These are phyloP conservation scores for Metellina segmentata DNA, from an alignment of 2,888 invertebrate species.

Conservation along the genomic window DNA sequence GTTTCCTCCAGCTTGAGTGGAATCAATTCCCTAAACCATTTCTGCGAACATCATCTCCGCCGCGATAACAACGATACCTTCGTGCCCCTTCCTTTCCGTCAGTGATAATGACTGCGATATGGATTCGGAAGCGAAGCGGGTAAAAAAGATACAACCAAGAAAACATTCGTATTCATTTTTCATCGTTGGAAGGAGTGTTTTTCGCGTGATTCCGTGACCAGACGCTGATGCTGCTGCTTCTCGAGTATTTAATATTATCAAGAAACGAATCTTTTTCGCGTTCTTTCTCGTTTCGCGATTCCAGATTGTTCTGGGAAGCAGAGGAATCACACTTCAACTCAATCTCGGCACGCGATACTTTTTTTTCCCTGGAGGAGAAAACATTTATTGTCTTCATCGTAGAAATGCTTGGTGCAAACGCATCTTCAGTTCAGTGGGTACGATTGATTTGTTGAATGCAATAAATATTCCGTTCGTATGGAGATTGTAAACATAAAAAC, in stretches of 20 bases:
- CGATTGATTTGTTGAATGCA: no score
- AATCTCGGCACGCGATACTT: neutral
- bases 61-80: neutral
- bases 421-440: no score
- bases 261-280: constrained; percentile 12
- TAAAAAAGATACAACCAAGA: neutral
- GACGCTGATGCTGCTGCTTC: no score
- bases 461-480: no score
- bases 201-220: constrained; percentile 3
- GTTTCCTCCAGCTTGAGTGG: no score
- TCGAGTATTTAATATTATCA: constrained; percentile 1
- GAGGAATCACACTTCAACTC: neutral
- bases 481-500: no score
- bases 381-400: no score
- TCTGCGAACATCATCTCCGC: no score
- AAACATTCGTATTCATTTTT: neutral
- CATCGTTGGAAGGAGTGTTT: neutral
- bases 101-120: neutral
- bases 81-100: neutral
- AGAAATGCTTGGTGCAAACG: no score
- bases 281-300: neutral
- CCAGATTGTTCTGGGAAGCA: neutral
- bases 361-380: neutral
- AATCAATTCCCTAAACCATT: no score
- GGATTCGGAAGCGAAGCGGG: neutral